Evolutionary conservation across 2,797 vertebrate species (phyloP).

Genomic region (Sebastes minor): DNA sequence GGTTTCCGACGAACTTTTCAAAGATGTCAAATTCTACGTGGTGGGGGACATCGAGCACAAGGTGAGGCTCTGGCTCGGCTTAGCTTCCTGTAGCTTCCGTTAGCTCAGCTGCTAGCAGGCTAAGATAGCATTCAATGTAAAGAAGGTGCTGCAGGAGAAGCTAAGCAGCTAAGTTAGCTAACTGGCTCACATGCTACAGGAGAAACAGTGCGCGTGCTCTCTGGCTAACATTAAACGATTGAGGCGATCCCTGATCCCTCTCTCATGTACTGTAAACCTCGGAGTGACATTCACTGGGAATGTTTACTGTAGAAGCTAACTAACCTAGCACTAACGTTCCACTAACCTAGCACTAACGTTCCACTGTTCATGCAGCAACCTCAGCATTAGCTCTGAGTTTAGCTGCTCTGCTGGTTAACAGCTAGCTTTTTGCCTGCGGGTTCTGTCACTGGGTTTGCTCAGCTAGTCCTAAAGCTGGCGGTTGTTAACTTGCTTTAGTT

Average conservation of each 20-base stretch:
- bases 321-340: too few species aligned
- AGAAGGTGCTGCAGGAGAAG: slow-evolving; percentile 7
- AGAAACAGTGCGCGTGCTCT: not conserved
- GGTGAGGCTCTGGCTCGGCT: slow-evolving; percentile 77
- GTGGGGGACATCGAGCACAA: slow-evolving; percentile 96
- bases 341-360: not conserved
- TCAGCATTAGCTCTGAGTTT: slow-evolving; percentile 22
- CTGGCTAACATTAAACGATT: not conserved
- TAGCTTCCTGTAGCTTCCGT: slow-evolving; percentile 39
- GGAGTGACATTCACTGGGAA: too few species aligned
- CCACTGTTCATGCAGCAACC: not conserved
- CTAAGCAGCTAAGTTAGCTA: slow-evolving; percentile 42
- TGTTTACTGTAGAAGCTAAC: not conserved
- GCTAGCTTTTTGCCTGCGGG: slow-evolving; percentile 24
- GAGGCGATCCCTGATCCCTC: too few species aligned
- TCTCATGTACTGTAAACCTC: not conserved
- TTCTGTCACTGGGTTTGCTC: not conserved
- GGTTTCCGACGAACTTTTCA: slow-evolving; percentile 92
- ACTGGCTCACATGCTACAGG: slow-evolving; percentile 1
- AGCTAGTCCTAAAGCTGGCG: not conserved
- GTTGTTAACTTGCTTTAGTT: not conserved
- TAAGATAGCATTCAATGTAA: slow-evolving; percentile 37
- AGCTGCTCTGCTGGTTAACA: slow-evolving; percentile 21
- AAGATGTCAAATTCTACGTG: slow-evolving; percentile 97
- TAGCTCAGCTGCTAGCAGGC: slow-evolving; percentile 55